Conservation (phyloP, 1,140 invertebrate species). For the Adelges cooleyi region DNA sequence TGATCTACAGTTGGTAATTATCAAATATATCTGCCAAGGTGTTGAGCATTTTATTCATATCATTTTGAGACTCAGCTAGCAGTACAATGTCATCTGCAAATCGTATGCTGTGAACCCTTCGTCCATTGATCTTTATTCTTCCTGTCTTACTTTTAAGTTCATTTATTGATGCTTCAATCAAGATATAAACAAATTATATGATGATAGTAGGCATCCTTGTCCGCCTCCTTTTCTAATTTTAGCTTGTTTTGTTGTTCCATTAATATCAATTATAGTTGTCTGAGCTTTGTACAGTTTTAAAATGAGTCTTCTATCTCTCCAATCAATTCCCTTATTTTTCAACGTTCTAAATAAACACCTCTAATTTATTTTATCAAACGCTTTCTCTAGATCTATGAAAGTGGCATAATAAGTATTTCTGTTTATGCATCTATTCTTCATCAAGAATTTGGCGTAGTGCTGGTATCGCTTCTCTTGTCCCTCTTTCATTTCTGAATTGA, state of each 20-base stretch:
- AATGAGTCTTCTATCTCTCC: constrained; percentile 17
- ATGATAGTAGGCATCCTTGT: constrained; percentile 10
- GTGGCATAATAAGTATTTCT: constrained; percentile 13
- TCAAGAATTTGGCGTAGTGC: constrained; percentile 9
- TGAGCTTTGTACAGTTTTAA: constrained; percentile 14
- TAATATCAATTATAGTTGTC: constrained; percentile 12
- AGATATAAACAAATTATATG: constrained; percentile 6
- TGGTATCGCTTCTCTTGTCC: no score
- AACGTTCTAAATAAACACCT: constrained; percentile 2
- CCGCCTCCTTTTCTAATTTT: constrained; percentile 13
- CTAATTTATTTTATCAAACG: constrained; percentile 16
- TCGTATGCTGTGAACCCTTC: background rate
- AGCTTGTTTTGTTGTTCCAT: constrained; percentile 2
- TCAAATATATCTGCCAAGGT: no score
- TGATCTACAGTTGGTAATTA: constrained; percentile 8
- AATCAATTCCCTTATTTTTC: constrained; percentile 12
- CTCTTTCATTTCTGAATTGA: background rate
- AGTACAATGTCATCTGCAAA: no score
- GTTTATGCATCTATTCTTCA: constrained; percentile 17
- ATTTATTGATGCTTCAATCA: constrained; percentile 14
- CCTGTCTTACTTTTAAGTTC: constrained; percentile 7
- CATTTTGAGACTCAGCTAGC: constrained; percentile 7
- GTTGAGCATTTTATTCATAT: constrained; percentile 11
- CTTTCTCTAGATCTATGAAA: constrained; percentile 15
- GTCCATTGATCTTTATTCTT: constrained; percentile 9